These are phyloP conservation scores for Mellilla xanthometata DNA, from an alignment of 2,888 invertebrate species.

Conservation along the genomic window DNA sequence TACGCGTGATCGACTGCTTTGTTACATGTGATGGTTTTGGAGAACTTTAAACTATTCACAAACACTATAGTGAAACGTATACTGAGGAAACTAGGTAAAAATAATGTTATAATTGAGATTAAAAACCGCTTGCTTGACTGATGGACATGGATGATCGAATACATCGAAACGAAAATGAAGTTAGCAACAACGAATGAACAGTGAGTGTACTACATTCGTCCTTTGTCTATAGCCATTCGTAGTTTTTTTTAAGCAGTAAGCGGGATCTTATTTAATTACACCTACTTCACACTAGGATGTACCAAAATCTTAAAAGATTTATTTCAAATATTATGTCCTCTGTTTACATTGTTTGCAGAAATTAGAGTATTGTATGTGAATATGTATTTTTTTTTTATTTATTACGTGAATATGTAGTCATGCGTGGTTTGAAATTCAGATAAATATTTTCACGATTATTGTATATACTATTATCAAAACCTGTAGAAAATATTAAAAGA, in stretches of 20 bases:
- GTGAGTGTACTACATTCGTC: background rate
- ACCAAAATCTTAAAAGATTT: no score
- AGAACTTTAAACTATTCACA: slow-evolving; percentile 43
- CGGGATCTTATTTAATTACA: no score
- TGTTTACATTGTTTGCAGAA: no score
- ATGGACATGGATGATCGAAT: slow-evolving; percentile 69
- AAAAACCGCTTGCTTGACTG: slow-evolving; percentile 76
- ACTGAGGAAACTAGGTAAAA: slow-evolving; percentile 67
- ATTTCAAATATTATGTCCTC: no score
- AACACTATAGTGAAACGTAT: slow-evolving; percentile 54
- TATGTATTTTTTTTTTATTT: no score
- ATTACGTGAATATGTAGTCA: no score
- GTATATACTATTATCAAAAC: no score
- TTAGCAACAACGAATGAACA: slow-evolving; percentile 47
- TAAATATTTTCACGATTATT: no score
- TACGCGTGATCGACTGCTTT: slow-evolving; percentile 58
- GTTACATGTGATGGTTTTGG: slow-evolving; percentile 48
- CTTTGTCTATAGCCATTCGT: background rate
- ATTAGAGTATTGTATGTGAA: no score
- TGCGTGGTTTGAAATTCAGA: no score
- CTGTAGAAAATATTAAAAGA: no score
- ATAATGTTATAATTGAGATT: slow-evolving; percentile 63
- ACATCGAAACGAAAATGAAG: slow-evolving; percentile 67
- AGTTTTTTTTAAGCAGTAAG: background rate
- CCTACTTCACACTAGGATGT: no score